phyloP scores from a whole-genome alignment of 2,113 vertebrate species.

The Ochotona curzoniae region DNA sequence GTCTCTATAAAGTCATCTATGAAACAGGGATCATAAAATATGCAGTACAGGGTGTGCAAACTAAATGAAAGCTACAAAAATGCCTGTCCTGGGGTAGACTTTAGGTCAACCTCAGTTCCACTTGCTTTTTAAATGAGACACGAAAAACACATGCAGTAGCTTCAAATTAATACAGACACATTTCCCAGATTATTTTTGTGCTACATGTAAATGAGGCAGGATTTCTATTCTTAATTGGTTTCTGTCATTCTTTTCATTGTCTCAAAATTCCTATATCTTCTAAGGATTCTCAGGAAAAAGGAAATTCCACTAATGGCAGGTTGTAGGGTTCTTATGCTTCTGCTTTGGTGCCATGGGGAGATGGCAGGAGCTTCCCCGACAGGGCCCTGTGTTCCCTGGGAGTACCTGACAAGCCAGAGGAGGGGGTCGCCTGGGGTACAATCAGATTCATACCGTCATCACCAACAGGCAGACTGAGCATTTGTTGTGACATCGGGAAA shows the following conservation, averaged over 20 bases:
- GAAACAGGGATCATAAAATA: slow-evolving; percentile 47
- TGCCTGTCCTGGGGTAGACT: neutral
- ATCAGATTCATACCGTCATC: slow-evolving; percentile 12
- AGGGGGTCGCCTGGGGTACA: neutral
- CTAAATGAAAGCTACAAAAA: slow-evolving; percentile 18
- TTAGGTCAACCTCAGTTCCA: slow-evolving; percentile 14
- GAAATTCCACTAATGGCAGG: neutral
- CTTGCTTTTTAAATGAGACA: slow-evolving; percentile 25
- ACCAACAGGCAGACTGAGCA: slow-evolving; percentile 28
- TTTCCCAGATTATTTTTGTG: slow-evolving; percentile 36
- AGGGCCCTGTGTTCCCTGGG: neutral
- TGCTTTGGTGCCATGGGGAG: neutral
- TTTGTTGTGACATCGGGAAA: slow-evolving; percentile 31
- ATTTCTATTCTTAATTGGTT: slow-evolving; percentile 48
- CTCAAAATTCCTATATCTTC: neutral
- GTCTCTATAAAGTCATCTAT: neutral
- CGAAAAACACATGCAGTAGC: slow-evolving; percentile 32
- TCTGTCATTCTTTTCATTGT: slow-evolving; percentile 39
- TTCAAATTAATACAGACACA: slow-evolving; percentile 13
- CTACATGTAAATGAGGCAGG: slow-evolving; percentile 1
- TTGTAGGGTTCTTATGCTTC: neutral
- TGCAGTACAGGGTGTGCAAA: neutral
- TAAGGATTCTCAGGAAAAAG: neutral
- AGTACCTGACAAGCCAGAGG: neutral
- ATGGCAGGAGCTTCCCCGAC: neutral